A percentile compares a stretch with the other conserved stretches of the same genome.
Evolutionary conservation across 92 coral and sea anemone species (phyloP).

Genomic region (Blastomussa wellsi): DNA sequence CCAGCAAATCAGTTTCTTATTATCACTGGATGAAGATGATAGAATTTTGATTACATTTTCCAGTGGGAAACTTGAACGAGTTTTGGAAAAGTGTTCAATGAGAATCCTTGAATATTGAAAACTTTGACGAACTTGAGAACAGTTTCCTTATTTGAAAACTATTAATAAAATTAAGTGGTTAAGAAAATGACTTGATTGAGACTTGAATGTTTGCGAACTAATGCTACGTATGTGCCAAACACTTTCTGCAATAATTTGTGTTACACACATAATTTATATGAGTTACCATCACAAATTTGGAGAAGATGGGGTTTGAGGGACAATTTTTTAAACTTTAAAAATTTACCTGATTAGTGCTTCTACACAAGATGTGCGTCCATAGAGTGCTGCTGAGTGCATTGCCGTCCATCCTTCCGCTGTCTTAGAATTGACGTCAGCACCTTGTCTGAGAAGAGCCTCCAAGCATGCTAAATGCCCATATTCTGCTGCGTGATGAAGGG

Average conservation of each 20-base stretch:
- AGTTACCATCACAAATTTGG: not conserved
- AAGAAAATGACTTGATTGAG: not conserved
- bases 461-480: conserved; percentile 91
- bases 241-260: not conserved
- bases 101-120: not conserved
- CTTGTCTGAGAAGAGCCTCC: conserved; percentile 88
- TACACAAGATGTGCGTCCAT: conserved; percentile 88
- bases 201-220: not conserved
- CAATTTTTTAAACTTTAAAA: not conserved
- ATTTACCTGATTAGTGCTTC: conserved; percentile 93
- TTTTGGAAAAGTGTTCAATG: not conserved
- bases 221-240: not conserved
- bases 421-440: conserved; percentile 92
- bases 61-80: not conserved
- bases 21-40: not conserved
- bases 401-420: conserved; percentile 99
- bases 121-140: not conserved
- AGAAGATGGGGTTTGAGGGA: not conserved
- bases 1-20: not conserved
- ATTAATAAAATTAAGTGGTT: not conserved
- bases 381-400: conserved; percentile 84
- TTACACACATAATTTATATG: not conserved
- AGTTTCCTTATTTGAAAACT: not conserved
- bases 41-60: not conserved
- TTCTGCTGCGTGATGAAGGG: conserved; percentile 96